Percentiles rank a stretch among this genome's conserved stretches.
These are phyloP conservation scores for Priocnemis perturbator DNA, from an alignment of 2,888 invertebrate genomes.

Conservation along the genomic window DNA sequence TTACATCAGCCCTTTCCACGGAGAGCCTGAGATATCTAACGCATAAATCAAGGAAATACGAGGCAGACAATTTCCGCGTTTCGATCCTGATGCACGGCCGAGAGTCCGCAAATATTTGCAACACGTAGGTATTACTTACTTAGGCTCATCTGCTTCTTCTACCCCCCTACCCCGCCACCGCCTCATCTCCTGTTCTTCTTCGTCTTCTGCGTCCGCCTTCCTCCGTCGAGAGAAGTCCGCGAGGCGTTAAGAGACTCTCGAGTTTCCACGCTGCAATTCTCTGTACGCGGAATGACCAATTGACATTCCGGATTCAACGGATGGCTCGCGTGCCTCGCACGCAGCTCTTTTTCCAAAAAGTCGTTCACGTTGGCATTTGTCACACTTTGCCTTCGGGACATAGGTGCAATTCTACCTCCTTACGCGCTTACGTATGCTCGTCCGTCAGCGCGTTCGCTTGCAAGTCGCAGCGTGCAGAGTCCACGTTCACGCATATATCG, in stretches of 20 bases:
- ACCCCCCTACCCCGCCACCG: slow-evolving; percentile 7
- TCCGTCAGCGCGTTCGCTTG: too few species aligned
- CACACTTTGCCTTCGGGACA: slow-evolving; percentile 25
- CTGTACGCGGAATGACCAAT: slow-evolving; percentile 47
- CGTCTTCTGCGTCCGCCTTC: slow-evolving; percentile 5
- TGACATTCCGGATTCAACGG: slow-evolving; percentile 51
- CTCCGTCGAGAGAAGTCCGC: slow-evolving; percentile 22
- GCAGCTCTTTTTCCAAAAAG: slow-evolving; percentile 14
- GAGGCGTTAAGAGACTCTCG: slow-evolving; percentile 43
- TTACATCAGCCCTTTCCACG: slow-evolving; percentile 23
- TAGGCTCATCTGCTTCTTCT: slow-evolving; percentile 20
- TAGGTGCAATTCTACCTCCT: slow-evolving; percentile 18
- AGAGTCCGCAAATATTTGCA: slow-evolving; percentile 1
- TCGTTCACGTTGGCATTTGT: slow-evolving; percentile 26
- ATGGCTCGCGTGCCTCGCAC: slow-evolving; percentile 26
- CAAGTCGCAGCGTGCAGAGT: too few species aligned
- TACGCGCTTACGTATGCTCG: too few species aligned
- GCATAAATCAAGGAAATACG: slow-evolving; percentile 23
- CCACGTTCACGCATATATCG: too few species aligned
- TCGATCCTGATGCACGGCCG: slow-evolving; percentile 19
- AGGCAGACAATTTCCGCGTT: slow-evolving; percentile 33
- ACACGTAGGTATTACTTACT: slow-evolving; percentile 5
- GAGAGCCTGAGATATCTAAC: slow-evolving; percentile 16
- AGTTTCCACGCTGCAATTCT: slow-evolving; percentile 40
- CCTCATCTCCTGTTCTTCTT: slow-evolving; percentile 14